phyloP scores from a whole-genome alignment of 2,113 vertebrate genomes.

The Todiramphus chloris region DNA sequence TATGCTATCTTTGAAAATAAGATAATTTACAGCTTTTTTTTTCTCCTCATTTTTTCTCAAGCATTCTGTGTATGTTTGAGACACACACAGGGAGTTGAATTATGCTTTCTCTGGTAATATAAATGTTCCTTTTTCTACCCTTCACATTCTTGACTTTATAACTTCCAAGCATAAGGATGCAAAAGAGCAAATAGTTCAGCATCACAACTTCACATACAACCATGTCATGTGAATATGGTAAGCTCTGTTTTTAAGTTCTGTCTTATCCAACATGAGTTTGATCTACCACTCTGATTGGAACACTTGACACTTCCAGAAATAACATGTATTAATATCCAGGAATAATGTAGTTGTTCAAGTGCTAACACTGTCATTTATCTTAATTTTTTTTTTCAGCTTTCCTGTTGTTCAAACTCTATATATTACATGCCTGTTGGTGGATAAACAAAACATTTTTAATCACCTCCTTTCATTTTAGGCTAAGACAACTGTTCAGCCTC shows the following conservation, averaged over 20 bases:
- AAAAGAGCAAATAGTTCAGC: neutral
- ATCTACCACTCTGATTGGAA: neutral
- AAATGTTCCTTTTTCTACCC: neutral
- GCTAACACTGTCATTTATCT: neutral
- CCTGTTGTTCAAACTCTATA: neutral
- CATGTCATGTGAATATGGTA: neutral
- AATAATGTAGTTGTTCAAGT: neutral
- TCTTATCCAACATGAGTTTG: fast-evolving
- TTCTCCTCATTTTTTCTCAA: neutral
- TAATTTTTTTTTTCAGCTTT: neutral
- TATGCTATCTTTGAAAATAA: neutral
- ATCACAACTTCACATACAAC: neutral
- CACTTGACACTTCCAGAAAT: neutral
- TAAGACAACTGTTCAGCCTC: neutral
- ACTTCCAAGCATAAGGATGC: neutral
- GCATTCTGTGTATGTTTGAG: neutral
- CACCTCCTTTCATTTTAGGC: neutral
- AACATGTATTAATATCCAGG: neutral
- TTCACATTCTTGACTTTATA: neutral
- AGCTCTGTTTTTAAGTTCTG: neutral
- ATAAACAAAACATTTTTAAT: neutral
- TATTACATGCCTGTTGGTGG: neutral
- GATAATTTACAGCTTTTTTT: neutral
- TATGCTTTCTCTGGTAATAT: neutral
- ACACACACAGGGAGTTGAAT: neutral